Evolutionary conservation across 2,113 vertebrate species (phyloP).

Genomic region (Gnathonemus echidnorhynchus): DNA sequence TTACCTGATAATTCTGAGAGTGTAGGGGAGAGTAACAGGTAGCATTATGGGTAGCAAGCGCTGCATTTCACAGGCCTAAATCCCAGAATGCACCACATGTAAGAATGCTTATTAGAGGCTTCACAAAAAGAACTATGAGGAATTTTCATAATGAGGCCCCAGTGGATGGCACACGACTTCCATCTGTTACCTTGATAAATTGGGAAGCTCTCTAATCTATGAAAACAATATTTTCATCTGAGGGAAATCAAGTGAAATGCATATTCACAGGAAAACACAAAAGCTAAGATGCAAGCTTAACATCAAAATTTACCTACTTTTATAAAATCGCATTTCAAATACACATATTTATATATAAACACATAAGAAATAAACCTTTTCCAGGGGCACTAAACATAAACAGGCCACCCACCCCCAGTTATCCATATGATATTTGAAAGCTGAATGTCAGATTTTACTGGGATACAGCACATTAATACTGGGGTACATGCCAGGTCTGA

Average conservation of each 20-base stretch:
- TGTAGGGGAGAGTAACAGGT: neutral
- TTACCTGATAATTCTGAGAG: too few species aligned
- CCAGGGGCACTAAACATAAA: too few species aligned
- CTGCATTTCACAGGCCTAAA: neutral
- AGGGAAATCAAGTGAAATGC: constrained; percentile 2
- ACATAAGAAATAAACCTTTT: neutral
- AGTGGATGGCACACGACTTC: neutral
- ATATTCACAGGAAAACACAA: constrained; percentile 10
- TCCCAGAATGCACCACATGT: neutral
- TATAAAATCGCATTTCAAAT: neutral
- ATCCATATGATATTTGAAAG: too few species aligned
- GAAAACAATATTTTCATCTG: neutral
- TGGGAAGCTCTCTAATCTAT: neutral
- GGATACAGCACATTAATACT: too few species aligned
- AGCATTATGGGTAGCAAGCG: constrained; percentile 7
- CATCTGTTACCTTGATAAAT: constrained; percentile 19
- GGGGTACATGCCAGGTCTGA: too few species aligned
- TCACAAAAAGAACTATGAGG: constrained; percentile 15
- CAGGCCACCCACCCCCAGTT: too few species aligned
- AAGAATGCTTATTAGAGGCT: neutral
- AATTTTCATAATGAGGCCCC: constrained; percentile 17
- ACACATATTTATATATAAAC: neutral
- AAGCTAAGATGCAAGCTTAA: neutral
- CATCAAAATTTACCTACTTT: neutral
- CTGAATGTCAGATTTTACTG: too few species aligned